A percentile compares a stretch with the other conserved stretches of the same genome.
These are phyloP conservation scores for Pardosa pseudoannulata DNA, from an alignment of 2,888 invertebrate genomes.

Conservation along the genomic window DNA sequence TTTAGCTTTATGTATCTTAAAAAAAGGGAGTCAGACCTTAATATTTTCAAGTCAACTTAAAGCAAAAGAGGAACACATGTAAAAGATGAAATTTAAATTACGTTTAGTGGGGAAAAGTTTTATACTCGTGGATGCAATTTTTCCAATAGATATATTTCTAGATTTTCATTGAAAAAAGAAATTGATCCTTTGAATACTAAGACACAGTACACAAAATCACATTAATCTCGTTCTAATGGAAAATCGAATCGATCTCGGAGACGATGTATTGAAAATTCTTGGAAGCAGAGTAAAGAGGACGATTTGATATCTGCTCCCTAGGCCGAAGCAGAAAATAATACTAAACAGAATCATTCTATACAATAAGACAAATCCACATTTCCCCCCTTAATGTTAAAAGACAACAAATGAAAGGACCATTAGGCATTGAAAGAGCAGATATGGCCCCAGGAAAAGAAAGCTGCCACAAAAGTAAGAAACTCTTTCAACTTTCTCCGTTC, in stretches of 20 bases:
- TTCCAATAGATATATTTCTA: too few species aligned
- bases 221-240: background rate
- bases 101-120: too few species aligned
- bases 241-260: background rate
- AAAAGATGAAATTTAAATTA: too few species aligned
- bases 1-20: too few species aligned
- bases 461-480: slow-evolving; percentile 7
- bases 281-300: too few species aligned
- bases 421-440: slow-evolving; percentile 7
- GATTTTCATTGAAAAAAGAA: too few species aligned
- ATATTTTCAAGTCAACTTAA: too few species aligned
- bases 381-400: slow-evolving; percentile 2
- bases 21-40: too few species aligned
- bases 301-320: background rate
- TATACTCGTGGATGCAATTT: too few species aligned
- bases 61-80: too few species aligned
- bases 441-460: background rate
- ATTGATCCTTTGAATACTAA: too few species aligned
- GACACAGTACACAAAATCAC: too few species aligned
- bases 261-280: background rate
- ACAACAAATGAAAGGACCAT: slow-evolving; percentile 10
- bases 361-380: slow-evolving; percentile 3
- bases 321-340: background rate
- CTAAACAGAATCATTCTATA: background rate
- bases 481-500: slow-evolving; percentile 17